Evolutionary conservation across 92 coral and sea anemone genomes (phyloP).

Genomic region (Muricea muricata): DNA sequence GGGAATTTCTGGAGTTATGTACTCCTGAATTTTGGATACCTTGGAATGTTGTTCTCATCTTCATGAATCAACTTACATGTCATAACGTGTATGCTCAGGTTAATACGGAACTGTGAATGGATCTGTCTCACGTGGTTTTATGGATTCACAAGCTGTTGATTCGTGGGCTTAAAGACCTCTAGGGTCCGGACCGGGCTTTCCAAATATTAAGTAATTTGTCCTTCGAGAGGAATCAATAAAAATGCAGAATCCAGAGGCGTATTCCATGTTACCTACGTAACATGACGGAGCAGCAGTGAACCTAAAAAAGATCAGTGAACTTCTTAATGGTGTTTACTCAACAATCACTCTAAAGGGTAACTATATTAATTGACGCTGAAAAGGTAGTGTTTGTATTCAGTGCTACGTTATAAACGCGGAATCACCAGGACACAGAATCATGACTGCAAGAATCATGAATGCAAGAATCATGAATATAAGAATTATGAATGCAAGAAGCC

Average conservation of each 20-base stretch:
- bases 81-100: no score
- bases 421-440: not conserved
- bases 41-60: not conserved
- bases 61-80: not conserved
- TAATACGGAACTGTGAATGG: no score
- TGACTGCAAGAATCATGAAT: no score
- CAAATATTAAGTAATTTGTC: no score
- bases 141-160: no score
- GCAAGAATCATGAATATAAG: no score
- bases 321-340: slow-evolving; percentile 24
- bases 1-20: not conserved
- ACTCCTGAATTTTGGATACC: not conserved
- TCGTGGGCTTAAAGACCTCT: no score
- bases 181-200: no score
- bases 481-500: no score
- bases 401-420: not conserved
- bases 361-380: slow-evolving; percentile 10
- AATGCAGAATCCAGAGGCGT: not conserved
- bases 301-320: not conserved
- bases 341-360: slow-evolving; percentile 5
- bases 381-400: not conserved
- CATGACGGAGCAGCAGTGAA: not conserved
- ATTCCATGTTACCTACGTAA: not conserved
- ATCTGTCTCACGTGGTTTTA: no score
- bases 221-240: not conserved